These are phyloP conservation scores for Acanthaster planci DNA, from an alignment of 35 echinoderm and acorn worm genomes.

Conservation along the genomic window DNA sequence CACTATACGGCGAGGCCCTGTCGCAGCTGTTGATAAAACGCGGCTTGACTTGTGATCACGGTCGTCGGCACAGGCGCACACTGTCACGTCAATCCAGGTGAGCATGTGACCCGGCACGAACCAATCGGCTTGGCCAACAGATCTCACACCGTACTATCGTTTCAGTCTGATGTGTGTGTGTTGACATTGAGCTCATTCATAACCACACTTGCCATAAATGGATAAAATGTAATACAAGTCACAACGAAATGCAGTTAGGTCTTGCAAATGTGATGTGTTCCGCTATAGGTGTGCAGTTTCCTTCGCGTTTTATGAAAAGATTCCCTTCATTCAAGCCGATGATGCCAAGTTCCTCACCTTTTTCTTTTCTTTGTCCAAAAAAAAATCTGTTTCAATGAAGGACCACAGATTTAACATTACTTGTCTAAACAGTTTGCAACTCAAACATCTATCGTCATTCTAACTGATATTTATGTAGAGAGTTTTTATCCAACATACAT, in stretches of 20 bases:
- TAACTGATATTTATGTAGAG: too few species aligned
- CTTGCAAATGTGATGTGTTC: too few species aligned
- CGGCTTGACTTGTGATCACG: constrained; percentile 13
- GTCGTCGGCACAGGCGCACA: neutral
- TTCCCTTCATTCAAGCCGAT: too few species aligned
- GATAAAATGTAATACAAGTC: constrained; percentile 1
- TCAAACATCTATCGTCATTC: too few species aligned
- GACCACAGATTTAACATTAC: too few species aligned
- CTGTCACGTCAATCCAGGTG: neutral
- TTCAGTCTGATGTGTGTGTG: constrained; percentile 7
- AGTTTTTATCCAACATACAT: too few species aligned
- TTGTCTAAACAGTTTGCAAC: too few species aligned
- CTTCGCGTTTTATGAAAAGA: too few species aligned
- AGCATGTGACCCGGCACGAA: constrained; percentile 18
- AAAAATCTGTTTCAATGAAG: too few species aligned
- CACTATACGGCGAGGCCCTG: neutral
- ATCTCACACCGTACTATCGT: constrained; percentile 35
- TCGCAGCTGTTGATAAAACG: constrained; percentile 27
- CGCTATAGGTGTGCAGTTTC: too few species aligned
- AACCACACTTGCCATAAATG: constrained; percentile 21
- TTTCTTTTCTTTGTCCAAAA: too few species aligned
- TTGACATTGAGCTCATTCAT: constrained; percentile 13
- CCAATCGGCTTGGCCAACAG: neutral
- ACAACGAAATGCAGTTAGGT: neutral
- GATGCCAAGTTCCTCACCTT: too few species aligned